These are phyloP conservation scores for Meta bourneti DNA, from an alignment of 2,888 invertebrate species.

Conservation along the genomic window DNA sequence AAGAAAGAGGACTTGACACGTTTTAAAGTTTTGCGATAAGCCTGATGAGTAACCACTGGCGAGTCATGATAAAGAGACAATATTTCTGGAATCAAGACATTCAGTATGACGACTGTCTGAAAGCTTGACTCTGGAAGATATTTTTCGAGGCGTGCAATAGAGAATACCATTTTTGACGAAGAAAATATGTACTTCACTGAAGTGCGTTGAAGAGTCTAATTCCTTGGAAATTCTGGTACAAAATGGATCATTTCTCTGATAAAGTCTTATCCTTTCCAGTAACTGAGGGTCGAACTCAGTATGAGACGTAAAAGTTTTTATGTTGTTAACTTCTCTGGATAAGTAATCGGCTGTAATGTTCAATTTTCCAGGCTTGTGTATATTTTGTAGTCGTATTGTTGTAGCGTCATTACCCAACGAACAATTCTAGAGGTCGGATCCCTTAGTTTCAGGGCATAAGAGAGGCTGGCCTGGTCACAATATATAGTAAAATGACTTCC, in stretches of 20 bases:
- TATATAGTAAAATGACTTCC: slow-evolving; percentile 80
- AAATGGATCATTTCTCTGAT: too few relatives aligned
- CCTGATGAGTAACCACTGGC: slow-evolving; percentile 72
- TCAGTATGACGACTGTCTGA: not conserved
- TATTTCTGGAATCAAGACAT: not conserved
- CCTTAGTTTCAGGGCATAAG: slow-evolving; percentile 69
- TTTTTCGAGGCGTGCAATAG: not conserved
- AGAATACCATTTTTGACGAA: not conserved
- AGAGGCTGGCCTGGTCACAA: slow-evolving; percentile 80
- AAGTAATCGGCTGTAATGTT: slow-evolving; percentile 19
- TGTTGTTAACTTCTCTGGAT: not conserved
- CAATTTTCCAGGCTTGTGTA: too few relatives aligned
- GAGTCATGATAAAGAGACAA: slow-evolving; percentile 71
- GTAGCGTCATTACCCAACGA: too few relatives aligned
- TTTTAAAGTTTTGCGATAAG: slow-evolving; percentile 70
- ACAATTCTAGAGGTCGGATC: too few relatives aligned
- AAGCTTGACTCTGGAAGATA: not conserved
- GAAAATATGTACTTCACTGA: not conserved
- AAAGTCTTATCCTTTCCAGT: not conserved
- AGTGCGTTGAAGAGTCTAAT: too few relatives aligned
- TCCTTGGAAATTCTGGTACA: not conserved
- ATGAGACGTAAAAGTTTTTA: not conserved
- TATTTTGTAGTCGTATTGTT: too few relatives aligned
- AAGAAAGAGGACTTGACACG: slow-evolving; percentile 69
- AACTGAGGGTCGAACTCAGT: not conserved